Evolutionary conservation across 2,888 invertebrate genomes (phyloP).

Genomic region (Epinotia nisella): DNA sequence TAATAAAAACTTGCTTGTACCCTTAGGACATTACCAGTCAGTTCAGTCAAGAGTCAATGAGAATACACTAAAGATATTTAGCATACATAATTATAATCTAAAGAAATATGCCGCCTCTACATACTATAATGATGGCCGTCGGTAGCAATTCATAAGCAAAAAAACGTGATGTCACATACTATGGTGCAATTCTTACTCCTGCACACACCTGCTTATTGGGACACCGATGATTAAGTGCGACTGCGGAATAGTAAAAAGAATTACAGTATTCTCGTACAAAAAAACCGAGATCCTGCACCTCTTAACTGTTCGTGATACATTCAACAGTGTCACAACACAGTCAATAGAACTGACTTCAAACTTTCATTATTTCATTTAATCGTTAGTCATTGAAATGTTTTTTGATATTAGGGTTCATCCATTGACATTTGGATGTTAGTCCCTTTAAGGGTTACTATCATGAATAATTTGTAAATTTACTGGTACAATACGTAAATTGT

Average conservation of each 20-base stretch:
- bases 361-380: neutral
- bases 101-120: no score
- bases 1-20: neutral
- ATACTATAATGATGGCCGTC: no score
- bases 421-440: no score
- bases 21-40: neutral
- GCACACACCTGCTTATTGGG: constrained; percentile 22
- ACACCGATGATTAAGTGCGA: constrained; percentile 11
- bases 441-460: no score
- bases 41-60: neutral
- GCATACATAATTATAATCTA: no score
- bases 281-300: neutral
- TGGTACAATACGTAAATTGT: neutral
- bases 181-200: neutral
- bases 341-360: neutral
- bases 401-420: no score
- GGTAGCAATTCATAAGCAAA: no score
- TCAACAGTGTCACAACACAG: no score
- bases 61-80: no score
- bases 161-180: neutral
- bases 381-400: no score
- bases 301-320: neutral
- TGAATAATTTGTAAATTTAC: no score
- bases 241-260: constrained; percentile 20
- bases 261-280: neutral